Percentiles rank a stretch among this genome's conserved stretches.
Evolutionary conservation across 2,113 vertebrate species (phyloP).

Genomic region (Origma solitaria): DNA sequence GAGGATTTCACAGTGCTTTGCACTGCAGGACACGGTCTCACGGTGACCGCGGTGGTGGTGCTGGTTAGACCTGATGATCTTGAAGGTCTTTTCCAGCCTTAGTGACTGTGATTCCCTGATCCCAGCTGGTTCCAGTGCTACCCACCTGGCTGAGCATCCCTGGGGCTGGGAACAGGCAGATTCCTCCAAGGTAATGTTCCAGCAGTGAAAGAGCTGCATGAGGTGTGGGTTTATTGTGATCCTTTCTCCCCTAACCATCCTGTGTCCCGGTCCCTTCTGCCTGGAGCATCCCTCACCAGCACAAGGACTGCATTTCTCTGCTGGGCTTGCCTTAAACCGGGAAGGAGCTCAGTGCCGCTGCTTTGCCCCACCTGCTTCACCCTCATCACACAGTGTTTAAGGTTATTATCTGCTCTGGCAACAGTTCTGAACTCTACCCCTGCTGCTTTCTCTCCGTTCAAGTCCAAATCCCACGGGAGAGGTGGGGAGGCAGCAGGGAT

Average conservation of each 20-base stretch:
- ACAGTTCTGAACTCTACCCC: background rate
- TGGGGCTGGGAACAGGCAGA: background rate
- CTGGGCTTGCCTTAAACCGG: accelerated
- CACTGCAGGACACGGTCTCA: accelerated
- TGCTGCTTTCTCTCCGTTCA: background rate
- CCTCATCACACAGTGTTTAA: background rate
- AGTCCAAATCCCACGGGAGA: background rate
- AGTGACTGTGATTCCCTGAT: background rate
- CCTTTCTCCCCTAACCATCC: accelerated
- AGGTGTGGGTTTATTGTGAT: accelerated
- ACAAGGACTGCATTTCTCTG: accelerated
- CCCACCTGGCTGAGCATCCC: background rate
- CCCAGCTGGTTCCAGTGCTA: background rate
- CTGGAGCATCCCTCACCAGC: background rate
- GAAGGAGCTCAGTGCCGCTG: background rate
- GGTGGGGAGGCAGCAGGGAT: background rate
- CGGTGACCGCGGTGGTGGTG: background rate
- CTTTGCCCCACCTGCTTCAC: background rate
- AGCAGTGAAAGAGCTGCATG: accelerated
- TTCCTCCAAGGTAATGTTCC: accelerated
- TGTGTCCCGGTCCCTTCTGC: background rate
- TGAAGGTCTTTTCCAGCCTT: accelerated
- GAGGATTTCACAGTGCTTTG: background rate
- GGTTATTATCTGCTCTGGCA: background rate
- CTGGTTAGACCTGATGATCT: background rate